Conservation (phyloP, 2,888 invertebrate genomes). For the Hydraecia micacea region DNA sequence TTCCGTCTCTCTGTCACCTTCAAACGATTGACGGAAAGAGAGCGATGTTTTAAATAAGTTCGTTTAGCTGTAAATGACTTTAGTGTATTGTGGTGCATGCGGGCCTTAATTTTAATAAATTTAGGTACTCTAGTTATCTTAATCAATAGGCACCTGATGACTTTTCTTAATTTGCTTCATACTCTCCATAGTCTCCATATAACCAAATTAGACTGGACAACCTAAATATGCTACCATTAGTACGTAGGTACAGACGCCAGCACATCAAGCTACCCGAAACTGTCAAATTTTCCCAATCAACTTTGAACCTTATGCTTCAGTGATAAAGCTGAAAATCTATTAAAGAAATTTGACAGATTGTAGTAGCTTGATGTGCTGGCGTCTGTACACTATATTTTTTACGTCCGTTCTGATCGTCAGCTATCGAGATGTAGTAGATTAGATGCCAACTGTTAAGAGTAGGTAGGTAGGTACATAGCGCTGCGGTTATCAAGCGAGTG, state of each 20-base stretch:
- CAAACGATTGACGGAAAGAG: background rate
- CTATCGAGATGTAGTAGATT: slow-evolving; percentile 80
- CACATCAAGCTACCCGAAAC: no score
- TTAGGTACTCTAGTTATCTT: background rate
- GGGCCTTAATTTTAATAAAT: background rate
- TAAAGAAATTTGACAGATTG: no score
- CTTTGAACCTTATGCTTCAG: no score
- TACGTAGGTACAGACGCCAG: background rate
- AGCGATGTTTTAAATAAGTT: background rate
- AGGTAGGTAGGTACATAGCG: slow-evolving; percentile 59
- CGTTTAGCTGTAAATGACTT: background rate
- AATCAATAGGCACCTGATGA: background rate
- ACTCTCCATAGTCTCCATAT: background rate
- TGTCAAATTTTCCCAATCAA: no score
- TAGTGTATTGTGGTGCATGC: background rate
- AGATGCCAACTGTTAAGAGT: slow-evolving; percentile 73
- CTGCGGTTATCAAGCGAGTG: slow-evolving; percentile 72
- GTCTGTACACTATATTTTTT: slow-evolving; percentile 51
- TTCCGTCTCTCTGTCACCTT: background rate
- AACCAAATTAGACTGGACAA: slow-evolving; percentile 8
- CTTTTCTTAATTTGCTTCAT: background rate
- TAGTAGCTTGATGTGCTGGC: no score
- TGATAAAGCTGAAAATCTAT: no score
- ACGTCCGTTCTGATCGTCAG: slow-evolving; percentile 63
- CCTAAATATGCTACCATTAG: slow-evolving; percentile 23